Conservation (phyloP, 2,888 invertebrate species). For the Lasioglossum leucozonium region DNA sequence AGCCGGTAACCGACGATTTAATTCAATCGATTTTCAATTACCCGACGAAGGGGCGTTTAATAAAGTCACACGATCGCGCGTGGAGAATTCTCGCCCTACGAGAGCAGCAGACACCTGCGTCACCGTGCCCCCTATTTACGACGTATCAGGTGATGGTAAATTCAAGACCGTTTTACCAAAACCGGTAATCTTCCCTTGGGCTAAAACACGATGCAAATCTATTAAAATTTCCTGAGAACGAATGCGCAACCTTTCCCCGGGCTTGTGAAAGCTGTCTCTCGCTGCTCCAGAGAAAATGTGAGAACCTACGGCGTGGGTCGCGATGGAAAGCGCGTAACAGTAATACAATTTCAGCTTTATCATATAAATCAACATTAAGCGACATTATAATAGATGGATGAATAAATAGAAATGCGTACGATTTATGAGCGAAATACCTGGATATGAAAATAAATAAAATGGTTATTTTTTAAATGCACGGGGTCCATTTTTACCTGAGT, state of each 20-base stretch:
- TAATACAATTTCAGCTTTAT: not conserved
- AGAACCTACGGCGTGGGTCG: not conserved
- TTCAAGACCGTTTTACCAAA: conserved; percentile 49
- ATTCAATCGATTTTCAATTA: conserved; percentile 28
- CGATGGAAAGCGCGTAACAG: not conserved
- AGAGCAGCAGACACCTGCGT: conserved; percentile 45
- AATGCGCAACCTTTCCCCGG: conserved; percentile 23
- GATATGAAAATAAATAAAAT: not conserved
- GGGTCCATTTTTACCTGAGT: not conserved
- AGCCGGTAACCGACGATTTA: conserved; percentile 15
- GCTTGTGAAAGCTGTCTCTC: conserved; percentile 19
- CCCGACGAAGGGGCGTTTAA: conserved; percentile 36
- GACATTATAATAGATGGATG: not conserved
- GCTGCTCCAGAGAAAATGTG: not conserved
- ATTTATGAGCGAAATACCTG: not conserved
- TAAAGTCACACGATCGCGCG: conserved; percentile 44
- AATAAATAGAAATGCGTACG: not conserved
- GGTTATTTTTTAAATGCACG: not conserved
- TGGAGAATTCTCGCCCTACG: conserved; percentile 33
- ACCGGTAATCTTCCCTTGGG: conserved; percentile 55
- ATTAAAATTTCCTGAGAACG: conserved; percentile 49
- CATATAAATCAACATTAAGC: not conserved
- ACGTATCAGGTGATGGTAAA: conserved; percentile 50
- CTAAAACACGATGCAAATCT: conserved; percentile 50
- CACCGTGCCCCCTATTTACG: conserved; percentile 52